Evolutionary conservation across 2,797 vertebrate species (phyloP).

Genomic region (Poeciliopsis turneri): DNA sequence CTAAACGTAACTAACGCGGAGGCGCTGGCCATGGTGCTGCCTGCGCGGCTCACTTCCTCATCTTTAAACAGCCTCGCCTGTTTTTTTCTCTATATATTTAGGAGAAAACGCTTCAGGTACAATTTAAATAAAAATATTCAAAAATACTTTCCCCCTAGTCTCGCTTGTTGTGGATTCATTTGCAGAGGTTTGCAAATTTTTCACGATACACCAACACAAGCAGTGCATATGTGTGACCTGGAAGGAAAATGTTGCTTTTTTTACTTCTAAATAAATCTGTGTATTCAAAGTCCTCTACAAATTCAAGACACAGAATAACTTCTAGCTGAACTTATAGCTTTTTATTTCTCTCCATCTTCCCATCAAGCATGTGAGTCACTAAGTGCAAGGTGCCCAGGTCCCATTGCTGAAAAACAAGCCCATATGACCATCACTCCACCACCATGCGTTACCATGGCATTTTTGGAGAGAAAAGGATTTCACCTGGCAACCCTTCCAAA

Average conservation of each 20-base stretch:
- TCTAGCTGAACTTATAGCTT: background rate
- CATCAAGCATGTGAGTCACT: background rate
- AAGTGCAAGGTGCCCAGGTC: background rate
- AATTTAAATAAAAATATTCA: background rate
- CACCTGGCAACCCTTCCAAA: background rate
- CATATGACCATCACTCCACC: background rate
- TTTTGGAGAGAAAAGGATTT: background rate
- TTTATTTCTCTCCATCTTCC: background rate
- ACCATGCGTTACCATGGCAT: background rate
- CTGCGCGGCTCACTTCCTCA: background rate
- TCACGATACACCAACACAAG: background rate
- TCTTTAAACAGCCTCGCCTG: background rate
- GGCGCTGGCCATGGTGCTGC: constrained; percentile 74
- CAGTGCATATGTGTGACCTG: background rate
- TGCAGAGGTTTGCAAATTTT: background rate
- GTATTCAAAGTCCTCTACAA: background rate
- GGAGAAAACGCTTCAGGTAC: background rate
- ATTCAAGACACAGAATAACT: background rate
- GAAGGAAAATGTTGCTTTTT: background rate
- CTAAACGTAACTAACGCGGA: constrained; percentile 9
- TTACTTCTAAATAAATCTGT: background rate
- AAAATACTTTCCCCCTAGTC: background rate
- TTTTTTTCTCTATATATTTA: no score
- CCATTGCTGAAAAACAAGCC: background rate
- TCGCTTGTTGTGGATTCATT: background rate